Evolutionary conservation across 2,113 vertebrate genomes (phyloP).

Genomic region (Bothrops jararaca): DNA sequence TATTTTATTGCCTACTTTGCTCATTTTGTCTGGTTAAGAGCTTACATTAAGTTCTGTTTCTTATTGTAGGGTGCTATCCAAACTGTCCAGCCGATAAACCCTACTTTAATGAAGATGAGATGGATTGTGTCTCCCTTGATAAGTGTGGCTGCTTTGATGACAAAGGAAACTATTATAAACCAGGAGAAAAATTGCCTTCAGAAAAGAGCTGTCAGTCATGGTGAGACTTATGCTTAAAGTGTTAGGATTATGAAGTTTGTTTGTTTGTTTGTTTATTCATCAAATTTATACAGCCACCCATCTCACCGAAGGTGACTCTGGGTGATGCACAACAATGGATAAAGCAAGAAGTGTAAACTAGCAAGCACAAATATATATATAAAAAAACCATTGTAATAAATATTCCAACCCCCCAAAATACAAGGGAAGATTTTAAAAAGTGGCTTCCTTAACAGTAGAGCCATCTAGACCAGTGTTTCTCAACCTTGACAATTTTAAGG

Average conservation of each 20-base stretch:
- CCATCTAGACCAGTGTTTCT: no score
- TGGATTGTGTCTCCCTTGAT: conserved; percentile 77
- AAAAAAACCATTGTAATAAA: not conserved
- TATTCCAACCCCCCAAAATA: not conserved
- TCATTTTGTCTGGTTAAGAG: not conserved
- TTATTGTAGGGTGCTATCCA: conserved; percentile 86
- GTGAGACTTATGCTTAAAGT: conserved; percentile 64
- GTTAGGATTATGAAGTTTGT: not conserved
- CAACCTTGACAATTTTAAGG: no score
- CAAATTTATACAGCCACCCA: not conserved
- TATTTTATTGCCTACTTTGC: not conserved
- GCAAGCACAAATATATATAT: not conserved
- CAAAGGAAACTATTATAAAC: conserved; percentile 70
- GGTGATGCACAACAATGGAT: not conserved
- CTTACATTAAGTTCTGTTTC: not conserved
- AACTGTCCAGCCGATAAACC: conserved; percentile 77
- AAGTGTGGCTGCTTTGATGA: conserved; percentile 77
- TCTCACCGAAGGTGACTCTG: not conserved
- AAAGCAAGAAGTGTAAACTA: not conserved
- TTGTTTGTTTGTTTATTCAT: not conserved
- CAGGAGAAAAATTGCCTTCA: conserved; percentile 66
- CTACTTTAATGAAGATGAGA: conserved; percentile 86
- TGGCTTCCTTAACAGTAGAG: not conserved
- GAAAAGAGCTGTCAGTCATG: conserved; percentile 79
- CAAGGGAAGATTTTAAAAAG: not conserved